Conservation (phyloP, 2,113 vertebrate species). For the Chroicocephalus ridibundus region DNA sequence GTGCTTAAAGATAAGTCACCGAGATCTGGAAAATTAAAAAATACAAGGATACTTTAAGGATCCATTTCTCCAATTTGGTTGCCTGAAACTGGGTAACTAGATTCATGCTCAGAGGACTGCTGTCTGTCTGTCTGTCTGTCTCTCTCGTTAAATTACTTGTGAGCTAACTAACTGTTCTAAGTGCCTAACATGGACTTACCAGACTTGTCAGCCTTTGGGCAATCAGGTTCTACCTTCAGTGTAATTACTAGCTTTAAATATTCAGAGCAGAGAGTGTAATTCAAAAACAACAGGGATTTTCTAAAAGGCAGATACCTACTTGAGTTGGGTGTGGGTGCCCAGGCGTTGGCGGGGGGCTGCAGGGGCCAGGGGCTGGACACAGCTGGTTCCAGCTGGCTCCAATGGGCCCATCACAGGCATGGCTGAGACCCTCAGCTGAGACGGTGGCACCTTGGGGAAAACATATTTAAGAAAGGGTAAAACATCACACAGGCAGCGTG, state of each 20-base stretch:
- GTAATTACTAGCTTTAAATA: background rate
- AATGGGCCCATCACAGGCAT: accelerated
- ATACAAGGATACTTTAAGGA: background rate
- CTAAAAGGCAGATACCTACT: background rate
- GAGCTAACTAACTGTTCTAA: background rate
- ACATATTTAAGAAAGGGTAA: background rate
- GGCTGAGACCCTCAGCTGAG: accelerated
- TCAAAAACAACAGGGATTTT: background rate
- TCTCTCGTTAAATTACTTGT: background rate
- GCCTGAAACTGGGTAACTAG: background rate
- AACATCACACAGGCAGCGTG: background rate
- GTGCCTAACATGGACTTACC: background rate
- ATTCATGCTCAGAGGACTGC: background rate
- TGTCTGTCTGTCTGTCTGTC: background rate
- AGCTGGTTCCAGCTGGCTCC: background rate
- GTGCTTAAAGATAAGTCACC: background rate
- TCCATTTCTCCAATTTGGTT: background rate
- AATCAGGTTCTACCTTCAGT: background rate
- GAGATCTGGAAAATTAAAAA: background rate
- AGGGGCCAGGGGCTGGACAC: background rate
- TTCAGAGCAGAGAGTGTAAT: background rate
- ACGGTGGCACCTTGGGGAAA: accelerated
- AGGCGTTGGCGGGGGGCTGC: background rate
- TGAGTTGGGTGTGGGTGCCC: background rate
- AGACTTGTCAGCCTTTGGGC: background rate